Evolutionary conservation across 2,113 vertebrate genomes (phyloP).

Genomic region (Australoheros scitulus): DNA sequence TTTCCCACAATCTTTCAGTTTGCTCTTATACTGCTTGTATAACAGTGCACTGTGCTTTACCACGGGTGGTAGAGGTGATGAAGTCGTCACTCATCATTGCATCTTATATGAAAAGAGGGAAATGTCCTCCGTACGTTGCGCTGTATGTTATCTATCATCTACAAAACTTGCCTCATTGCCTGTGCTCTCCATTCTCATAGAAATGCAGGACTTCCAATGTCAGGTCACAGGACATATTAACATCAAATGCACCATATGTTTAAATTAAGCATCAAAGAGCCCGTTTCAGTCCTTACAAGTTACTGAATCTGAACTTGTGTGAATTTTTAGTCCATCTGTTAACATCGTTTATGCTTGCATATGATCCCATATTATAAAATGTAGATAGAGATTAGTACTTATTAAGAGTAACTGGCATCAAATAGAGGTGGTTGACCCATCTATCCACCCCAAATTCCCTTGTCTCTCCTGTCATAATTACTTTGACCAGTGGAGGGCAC

Average conservation of each 20-base stretch:
- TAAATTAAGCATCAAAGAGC: conserved; percentile 3
- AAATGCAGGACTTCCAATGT: not conserved
- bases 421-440: not conserved
- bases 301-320: not conserved
- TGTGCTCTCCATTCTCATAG: not conserved
- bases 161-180: not conserved
- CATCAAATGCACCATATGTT: not conserved
- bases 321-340: not conserved
- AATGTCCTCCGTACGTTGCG: not conserved
- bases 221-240: not conserved
- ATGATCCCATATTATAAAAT: accelerated
- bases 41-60: not conserved
- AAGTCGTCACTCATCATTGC: not conserved
- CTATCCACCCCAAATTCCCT: not conserved
- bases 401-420: not conserved
- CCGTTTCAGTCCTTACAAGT: not conserved
- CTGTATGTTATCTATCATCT: not conserved
- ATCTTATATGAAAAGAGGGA: not conserved
- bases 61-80: not conserved
- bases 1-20: not conserved
- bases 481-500: not conserved
- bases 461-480: not conserved
- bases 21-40: not conserved
- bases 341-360: not conserved
- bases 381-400: not conserved